Evolutionary conservation across 2,888 invertebrate species (phyloP).

Genomic region (Dichetophora obliterata): DNA sequence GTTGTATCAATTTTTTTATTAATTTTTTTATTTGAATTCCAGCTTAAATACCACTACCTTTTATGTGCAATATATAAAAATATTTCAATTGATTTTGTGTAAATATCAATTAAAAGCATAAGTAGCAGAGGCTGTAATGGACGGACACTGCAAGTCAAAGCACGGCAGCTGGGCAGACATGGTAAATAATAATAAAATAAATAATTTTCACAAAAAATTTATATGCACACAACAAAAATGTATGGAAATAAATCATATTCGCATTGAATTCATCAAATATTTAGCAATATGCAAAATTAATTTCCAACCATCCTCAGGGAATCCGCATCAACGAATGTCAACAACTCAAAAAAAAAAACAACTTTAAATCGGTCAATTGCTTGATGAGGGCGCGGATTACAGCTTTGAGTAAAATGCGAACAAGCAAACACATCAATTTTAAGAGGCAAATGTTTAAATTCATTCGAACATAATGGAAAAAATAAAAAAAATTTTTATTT

Average conservation of each 20-base stretch:
- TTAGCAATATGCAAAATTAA: slow-evolving; percentile 23
- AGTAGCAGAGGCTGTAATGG: not conserved
- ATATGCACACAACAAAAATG: not conserved
- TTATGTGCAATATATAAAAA: too few relatives aligned
- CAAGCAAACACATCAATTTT: slow-evolving; percentile 5
- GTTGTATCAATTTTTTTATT: too few relatives aligned
- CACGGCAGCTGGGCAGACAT: not conserved
- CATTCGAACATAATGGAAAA: not conserved
- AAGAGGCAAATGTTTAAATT: not conserved
- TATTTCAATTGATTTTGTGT: too few relatives aligned
- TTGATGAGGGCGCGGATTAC: not conserved
- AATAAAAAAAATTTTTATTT: not conserved
- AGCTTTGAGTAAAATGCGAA: not conserved
- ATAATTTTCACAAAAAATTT: not conserved
- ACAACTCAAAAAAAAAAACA: not conserved
- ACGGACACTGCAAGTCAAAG: not conserved
- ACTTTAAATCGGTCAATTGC: not conserved
- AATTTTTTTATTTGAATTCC: too few relatives aligned
- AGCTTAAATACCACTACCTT: too few relatives aligned
- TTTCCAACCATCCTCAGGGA: slow-evolving; percentile 1
- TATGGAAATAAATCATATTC: slow-evolving; percentile 21
- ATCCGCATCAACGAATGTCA: slow-evolving; percentile 1
- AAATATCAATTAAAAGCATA: not conserved
- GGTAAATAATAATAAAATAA: not conserved
- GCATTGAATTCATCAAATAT: slow-evolving; percentile 28